Percentiles rank a stretch among this genome's conserved stretches.
These are phyloP conservation scores for Rutilus rutilus DNA, from an alignment of 2,113 vertebrate genomes.

Conservation along the genomic window DNA sequence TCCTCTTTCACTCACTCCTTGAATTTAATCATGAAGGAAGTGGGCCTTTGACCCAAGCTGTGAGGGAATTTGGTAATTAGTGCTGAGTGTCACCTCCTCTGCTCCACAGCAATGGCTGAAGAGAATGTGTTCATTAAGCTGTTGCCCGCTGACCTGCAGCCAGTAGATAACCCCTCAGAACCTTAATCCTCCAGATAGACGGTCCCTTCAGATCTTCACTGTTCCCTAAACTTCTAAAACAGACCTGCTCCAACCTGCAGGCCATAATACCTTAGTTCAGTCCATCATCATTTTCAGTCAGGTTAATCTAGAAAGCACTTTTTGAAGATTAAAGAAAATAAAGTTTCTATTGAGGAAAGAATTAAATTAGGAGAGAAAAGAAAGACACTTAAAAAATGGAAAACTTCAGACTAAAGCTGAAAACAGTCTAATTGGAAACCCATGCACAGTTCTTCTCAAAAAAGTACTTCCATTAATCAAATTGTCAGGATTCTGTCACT, in stretches of 20 bases:
- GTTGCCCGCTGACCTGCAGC: constrained; percentile 67
- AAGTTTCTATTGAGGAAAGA: constrained; percentile 45
- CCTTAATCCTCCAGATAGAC: constrained; percentile 57
- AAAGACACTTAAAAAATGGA: neutral
- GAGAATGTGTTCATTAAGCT: constrained; percentile 73
- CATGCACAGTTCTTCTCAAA: neutral
- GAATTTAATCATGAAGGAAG: constrained; percentile 64
- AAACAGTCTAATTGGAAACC: neutral
- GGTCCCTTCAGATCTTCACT: constrained; percentile 53
- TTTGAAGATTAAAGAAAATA: constrained; percentile 49
- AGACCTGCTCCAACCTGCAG: constrained; percentile 56
- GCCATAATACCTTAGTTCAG: constrained; percentile 44
- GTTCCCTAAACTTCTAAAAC: constrained; percentile 55
- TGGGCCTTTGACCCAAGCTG: constrained; percentile 55
- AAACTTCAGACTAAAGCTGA: constrained; percentile 22
- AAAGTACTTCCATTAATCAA: constrained; percentile 28
- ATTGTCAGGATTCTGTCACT: no score
- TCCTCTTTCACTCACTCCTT: constrained; percentile 47
- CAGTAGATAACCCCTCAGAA: constrained; percentile 68
- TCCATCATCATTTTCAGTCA: constrained; percentile 52
- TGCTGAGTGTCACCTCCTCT: constrained; percentile 53
- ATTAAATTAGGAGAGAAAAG: constrained; percentile 31
- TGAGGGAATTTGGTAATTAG: constrained; percentile 69
- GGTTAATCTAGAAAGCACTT: constrained; percentile 35
- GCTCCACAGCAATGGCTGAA: constrained; percentile 53